Evolutionary conservation across 2,797 vertebrate genomes (phyloP), one percentile per base, ranked within the genome.

Genomic region (Odontamblyopus lacepedii): DNA sequence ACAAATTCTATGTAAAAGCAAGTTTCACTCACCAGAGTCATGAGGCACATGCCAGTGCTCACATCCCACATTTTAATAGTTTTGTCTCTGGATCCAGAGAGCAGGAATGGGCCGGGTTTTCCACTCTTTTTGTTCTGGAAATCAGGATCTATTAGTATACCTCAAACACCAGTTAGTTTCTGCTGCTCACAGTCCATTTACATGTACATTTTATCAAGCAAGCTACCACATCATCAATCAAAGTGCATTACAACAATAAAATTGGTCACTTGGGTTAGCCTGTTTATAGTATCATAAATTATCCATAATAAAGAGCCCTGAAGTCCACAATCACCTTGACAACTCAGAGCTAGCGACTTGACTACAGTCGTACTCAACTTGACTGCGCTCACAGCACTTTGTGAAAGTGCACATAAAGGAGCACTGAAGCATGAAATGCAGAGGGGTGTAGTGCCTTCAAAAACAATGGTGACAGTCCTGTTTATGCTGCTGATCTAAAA

Each of bases 1-100:
- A 30, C 32, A 63, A 44, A 38, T 38, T 38, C 19, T 1, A 5
- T n/a, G n/a, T 32, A 5, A 19, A 6, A 11, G 18, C 2, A 13
- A 27, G 50, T 30, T 41, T 15, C 30, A 85, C 96, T 95, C 91
- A 98, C 98, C 87, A 99, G 95, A 85, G 98, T 99, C 97, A 99
- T 99, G 93, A 99, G 95, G 95, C 98, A 99, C 94, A 99, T 97
- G 93, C 98, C 97, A 89, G 86, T 99, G 94, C 97, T 97, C 91
- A 99, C 96, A 27, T 99, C 98, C 98, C 98, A 99, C 97, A 99
- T 98, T 95, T 99, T 99, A 91, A 99, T 99, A 73, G 97, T 99
- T 94, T 99, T 99, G 94, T 99, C 98, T 95, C 98, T 97, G 86
- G 98, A 99, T 85, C 98, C 98, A 87, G 98, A 99, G 70, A 99